Conservation (phyloP, 2,888 invertebrate species). For the Gortyna flavago region DNA sequence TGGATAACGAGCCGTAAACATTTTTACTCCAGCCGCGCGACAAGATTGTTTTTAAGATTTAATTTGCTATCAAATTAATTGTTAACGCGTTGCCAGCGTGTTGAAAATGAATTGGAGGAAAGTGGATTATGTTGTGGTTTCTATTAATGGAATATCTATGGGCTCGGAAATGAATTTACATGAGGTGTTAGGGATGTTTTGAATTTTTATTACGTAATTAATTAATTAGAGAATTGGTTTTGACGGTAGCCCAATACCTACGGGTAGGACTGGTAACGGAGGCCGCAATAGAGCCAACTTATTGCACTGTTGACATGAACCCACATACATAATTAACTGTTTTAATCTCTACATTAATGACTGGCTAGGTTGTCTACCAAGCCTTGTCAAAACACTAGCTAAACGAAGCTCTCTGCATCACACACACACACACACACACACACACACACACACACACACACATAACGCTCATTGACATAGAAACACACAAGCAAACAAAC, state of each 20-base stretch:
- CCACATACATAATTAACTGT: not conserved
- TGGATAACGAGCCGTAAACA: slow-evolving; percentile 72
- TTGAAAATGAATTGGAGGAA: slow-evolving; percentile 47
- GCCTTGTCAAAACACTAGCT: not conserved
- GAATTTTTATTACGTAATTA: slow-evolving; percentile 5
- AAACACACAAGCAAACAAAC: slow-evolving; percentile 51
- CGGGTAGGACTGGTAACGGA: not conserved
- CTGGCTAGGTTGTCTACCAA: not conserved
- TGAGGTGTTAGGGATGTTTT: not conserved
- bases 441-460: too few relatives aligned
- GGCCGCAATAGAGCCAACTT: not conserved
- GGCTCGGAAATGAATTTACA: slow-evolving; percentile 6
- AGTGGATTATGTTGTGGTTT: slow-evolving; percentile 22
- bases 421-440: too few relatives aligned
- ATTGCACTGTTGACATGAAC: not conserved
- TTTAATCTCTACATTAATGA: not conserved
- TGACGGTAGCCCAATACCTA: not conserved
- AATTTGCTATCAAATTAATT: slow-evolving; percentile 68
- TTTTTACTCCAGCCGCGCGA: slow-evolving; percentile 69
- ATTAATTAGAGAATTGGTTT: not conserved
- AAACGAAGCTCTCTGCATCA: not conserved
- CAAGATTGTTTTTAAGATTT: slow-evolving; percentile 68
- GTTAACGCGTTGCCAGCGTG: slow-evolving; percentile 32
- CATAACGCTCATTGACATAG: slow-evolving; percentile 11
- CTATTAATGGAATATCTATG: slow-evolving; percentile 30